phyloP scores from a whole-genome alignment of 2,888 invertebrate species.

The Luperina testacea region DNA sequence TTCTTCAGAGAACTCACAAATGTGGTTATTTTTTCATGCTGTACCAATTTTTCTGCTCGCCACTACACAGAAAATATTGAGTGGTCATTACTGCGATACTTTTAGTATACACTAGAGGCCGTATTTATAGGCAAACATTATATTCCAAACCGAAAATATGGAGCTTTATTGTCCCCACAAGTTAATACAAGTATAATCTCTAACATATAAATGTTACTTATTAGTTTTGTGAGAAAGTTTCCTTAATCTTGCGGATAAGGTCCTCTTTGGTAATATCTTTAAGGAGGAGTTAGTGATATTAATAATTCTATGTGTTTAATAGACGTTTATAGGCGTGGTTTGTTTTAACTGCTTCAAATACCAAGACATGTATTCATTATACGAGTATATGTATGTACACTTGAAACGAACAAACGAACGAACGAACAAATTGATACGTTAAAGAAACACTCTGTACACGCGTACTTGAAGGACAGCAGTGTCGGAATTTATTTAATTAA shows the following conservation, averaged over 20 bases:
- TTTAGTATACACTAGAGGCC: not conserved
- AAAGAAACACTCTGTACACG: too few species aligned
- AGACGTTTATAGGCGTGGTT: not conserved
- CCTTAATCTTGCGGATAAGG: slow-evolving; percentile 26
- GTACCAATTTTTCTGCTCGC: slow-evolving; percentile 17
- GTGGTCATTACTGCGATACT: not conserved
- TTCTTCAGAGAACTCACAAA: not conserved
- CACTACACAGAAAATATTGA: not conserved
- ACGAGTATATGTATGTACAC: too few species aligned
- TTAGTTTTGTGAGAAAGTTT: slow-evolving; percentile 43
- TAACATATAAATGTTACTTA: slow-evolving; percentile 45
- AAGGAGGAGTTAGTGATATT: slow-evolving; percentile 13
- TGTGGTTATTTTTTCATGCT: not conserved
- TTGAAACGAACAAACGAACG: too few species aligned
- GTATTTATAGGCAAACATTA: not conserved
- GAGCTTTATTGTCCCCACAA: not conserved
- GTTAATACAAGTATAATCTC: not conserved
- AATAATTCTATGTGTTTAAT: slow-evolving; percentile 4
- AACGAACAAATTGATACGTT: too few species aligned
- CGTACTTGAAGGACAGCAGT: too few species aligned
- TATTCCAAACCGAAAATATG: not conserved
- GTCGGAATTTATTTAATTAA: too few species aligned
- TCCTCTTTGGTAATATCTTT: slow-evolving; percentile 16
- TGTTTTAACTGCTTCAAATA: not conserved
- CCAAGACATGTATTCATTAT: not conserved